These are phyloP conservation scores for Diadumene lineata DNA, from an alignment of 92 coral and sea anemone genomes.

Conservation along the genomic window DNA sequence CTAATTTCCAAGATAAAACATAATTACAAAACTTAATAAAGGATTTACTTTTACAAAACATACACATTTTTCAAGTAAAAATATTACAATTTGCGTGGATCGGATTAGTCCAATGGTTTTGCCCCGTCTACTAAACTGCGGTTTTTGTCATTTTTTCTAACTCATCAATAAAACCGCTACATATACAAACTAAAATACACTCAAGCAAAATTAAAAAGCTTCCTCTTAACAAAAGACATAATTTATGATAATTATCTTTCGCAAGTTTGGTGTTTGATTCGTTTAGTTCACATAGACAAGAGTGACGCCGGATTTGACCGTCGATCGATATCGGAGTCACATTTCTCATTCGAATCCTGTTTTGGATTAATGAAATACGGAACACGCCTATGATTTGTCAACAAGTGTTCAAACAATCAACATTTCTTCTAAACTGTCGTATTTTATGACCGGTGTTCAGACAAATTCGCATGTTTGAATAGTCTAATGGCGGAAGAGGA, in stretches of 20 bases:
- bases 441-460: background rate
- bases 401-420: background rate
- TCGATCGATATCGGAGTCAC: background rate
- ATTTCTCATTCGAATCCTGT: background rate
- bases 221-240: slow-evolving; percentile 11
- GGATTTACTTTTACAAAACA: background rate
- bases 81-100: background rate
- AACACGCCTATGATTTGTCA: background rate
- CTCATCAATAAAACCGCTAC: slow-evolving; percentile 6
- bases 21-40: slow-evolving; percentile 7
- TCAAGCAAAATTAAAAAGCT: background rate
- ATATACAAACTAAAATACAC: slow-evolving; percentile 9
- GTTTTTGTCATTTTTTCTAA: too few species aligned
- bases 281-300: background rate
- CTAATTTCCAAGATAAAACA: slow-evolving; percentile 5
- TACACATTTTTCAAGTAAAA: background rate
- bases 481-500: background rate
- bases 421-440: background rate
- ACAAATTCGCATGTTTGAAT: background rate
- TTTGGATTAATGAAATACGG: background rate
- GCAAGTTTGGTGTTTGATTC: background rate
- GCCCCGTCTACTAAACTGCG: background rate
- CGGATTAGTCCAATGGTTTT: background rate
- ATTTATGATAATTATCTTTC: slow-evolving; percentile 15
- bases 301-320: slow-evolving; percentile 14